Evolutionary conservation across 2,113 vertebrate species (phyloP).

Genomic region (Mesitornis unicolor): DNA sequence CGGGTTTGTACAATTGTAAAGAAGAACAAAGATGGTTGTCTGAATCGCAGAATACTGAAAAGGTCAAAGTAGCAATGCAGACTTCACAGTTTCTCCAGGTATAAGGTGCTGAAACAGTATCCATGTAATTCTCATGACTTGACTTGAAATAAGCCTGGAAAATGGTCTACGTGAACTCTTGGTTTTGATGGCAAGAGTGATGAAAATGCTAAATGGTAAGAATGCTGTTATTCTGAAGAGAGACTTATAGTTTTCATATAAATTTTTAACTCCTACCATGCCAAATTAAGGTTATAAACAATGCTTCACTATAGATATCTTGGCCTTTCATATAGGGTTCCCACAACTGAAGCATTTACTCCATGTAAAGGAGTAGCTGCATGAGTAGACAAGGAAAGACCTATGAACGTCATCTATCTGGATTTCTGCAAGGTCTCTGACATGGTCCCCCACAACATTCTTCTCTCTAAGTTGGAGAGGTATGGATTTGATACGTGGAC

Average conservation of each 20-base stretch:
- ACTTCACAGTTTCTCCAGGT: neutral
- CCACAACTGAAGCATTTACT: neutral
- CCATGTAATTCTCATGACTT: neutral
- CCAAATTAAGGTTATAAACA: neutral
- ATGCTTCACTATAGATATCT: neutral
- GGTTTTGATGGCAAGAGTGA: neutral
- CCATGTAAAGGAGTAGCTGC: no score
- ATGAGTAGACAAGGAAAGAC: no score
- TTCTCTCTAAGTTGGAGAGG: no score
- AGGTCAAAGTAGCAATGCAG: slow-evolving; percentile 28
- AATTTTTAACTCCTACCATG: neutral
- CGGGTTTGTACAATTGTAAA: neutral
- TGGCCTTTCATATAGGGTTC: neutral
- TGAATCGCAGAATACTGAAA: slow-evolving; percentile 4
- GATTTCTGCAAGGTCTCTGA: no score
- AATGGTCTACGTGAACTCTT: neutral
- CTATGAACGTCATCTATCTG: no score
- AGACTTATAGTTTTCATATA: neutral
- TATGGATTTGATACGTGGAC: no score
- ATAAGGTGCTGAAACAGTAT: neutral
- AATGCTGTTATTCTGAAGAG: neutral
- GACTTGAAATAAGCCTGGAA: neutral
- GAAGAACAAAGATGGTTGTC: neutral
- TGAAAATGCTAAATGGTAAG: neutral
- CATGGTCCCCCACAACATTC: no score